Percentiles rank a stretch among this genome's conserved stretches.
These are phyloP conservation scores for Conops quadrifasciatus DNA, from an alignment of 2,888 invertebrate genomes.

Conservation along the genomic window DNA sequence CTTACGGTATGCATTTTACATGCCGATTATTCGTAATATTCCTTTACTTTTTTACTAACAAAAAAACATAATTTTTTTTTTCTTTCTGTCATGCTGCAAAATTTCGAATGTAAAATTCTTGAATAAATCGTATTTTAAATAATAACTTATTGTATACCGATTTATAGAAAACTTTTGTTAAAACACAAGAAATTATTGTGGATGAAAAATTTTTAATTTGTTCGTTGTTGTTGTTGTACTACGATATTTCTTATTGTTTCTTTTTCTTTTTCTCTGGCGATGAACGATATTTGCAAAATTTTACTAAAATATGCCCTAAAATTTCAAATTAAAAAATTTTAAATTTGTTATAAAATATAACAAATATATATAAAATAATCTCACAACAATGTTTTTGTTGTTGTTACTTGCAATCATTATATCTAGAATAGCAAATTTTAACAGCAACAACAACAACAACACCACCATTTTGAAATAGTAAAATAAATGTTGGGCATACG, in stretches of 20 bases:
- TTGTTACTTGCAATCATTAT: not conserved
- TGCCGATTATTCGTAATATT: not conserved
- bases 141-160: no score
- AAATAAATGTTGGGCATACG: not conserved
- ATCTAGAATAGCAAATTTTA: not conserved
- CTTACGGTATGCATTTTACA: not conserved
- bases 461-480: not conserved
- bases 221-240: no score
- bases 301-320: no score
- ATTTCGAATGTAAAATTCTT: no score
- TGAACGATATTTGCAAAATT: not conserved
- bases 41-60: not conserved
- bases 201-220: no score
- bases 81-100: no score
- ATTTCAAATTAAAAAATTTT: no score
- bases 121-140: no score
- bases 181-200: no score
- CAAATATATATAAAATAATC: not conserved
- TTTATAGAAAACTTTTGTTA: no score
- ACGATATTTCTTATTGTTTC: not conserved
- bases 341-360: no score
- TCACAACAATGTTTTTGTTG: not conserved
- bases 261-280: no score
- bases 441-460: constrained; percentile 17
- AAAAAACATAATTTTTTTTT: not conserved